Evolutionary conservation across 1,140 invertebrate genomes (phyloP).

Genomic region (Rhizoglyphus robini): DNA sequence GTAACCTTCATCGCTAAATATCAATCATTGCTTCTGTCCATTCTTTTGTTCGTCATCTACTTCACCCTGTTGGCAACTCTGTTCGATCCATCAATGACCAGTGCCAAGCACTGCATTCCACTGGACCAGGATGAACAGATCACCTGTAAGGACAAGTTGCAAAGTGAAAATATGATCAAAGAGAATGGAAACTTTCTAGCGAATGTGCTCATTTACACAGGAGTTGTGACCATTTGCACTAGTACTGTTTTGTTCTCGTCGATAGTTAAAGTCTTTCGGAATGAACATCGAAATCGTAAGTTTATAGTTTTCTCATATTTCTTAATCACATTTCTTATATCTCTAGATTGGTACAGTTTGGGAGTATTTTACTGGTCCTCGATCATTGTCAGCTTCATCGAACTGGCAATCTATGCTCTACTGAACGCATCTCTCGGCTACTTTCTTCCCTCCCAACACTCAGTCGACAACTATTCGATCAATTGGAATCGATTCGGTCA

Average conservation of each 20-base stretch:
- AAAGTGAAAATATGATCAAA: neutral
- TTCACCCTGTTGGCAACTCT: neutral
- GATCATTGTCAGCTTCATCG: neutral
- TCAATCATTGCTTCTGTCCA: neutral
- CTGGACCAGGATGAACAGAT: neutral
- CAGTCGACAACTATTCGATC: neutral
- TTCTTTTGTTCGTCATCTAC: neutral
- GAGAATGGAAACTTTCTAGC: neutral
- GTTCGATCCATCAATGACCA: neutral
- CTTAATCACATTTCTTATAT: neutral
- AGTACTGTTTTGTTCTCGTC: neutral
- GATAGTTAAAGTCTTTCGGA: neutral
- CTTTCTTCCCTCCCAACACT: neutral
- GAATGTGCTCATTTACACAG: neutral
- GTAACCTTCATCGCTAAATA: neutral
- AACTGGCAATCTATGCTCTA: neutral
- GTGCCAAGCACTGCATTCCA: neutral
- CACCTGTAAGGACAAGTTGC: neutral
- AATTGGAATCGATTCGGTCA: neutral
- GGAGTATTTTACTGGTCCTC: conserved; percentile 3
- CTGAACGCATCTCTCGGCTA: neutral
- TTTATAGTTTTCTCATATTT: neutral
- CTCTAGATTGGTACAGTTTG: conserved; percentile 9
- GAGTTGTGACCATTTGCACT: neutral
- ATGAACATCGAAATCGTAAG: conserved; percentile 10